Percentiles rank a stretch among this genome's conserved stretches.
Conservation (phyloP, 2,888 invertebrate genomes). For the Cremastinae sp. region DNA sequence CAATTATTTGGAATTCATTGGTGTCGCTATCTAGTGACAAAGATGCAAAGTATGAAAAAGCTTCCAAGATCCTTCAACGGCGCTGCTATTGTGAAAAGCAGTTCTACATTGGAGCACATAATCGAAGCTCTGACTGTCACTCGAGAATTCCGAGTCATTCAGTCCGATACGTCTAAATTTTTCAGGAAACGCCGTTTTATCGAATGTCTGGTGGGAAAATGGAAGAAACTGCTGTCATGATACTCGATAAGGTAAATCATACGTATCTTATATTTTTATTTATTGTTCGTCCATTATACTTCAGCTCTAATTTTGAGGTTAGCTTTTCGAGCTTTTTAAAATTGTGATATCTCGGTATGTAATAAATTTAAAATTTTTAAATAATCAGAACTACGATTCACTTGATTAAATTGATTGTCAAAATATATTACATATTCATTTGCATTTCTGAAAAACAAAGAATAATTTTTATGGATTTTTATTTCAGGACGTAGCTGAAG, state of each 20-base stretch:
- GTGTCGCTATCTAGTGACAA: too few species aligned
- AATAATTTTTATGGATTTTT: too few species aligned
- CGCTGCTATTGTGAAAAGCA: too few species aligned
- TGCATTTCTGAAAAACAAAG: too few species aligned
- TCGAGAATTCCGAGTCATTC: conserved; percentile 76
- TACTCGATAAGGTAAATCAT: conserved; percentile 88
- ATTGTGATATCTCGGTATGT: too few species aligned
- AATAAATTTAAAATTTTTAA: too few species aligned
- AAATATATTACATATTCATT: too few species aligned
- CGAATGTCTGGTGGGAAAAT: conserved; percentile 79
- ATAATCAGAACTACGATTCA: too few species aligned
- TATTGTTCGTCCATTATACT: neutral
- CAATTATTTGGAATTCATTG: too few species aligned
- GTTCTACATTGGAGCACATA: neutral
- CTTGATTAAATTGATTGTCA: too few species aligned
- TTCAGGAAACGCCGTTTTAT: conserved; percentile 36
- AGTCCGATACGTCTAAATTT: conserved; percentile 43
- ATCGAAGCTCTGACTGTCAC: conserved; percentile 26
- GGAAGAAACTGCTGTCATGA: conserved; percentile 91
- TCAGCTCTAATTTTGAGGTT: conserved; percentile 31
- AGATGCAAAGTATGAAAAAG: too few species aligned
- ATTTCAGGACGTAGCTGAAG: conserved; percentile 85
- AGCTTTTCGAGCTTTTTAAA: conserved; percentile 2
- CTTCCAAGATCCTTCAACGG: too few species aligned
- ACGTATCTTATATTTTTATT: neutral